A percentile compares a stretch with the other conserved stretches of the same genome.
Conservation (phyloP, 2,888 invertebrate genomes). For the Acleris sparsana region DNA sequence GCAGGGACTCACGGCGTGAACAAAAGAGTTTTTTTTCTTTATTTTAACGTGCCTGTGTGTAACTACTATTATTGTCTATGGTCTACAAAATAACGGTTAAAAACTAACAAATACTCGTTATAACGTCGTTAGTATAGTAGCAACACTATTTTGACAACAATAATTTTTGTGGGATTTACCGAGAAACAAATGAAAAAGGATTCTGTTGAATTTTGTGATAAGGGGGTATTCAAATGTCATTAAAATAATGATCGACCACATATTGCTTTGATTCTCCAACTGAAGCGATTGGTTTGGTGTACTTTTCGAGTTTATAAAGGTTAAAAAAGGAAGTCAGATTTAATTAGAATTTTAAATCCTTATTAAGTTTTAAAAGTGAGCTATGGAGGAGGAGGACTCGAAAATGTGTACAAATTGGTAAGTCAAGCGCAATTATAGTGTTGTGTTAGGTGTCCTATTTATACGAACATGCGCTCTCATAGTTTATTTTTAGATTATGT, state of each 20-base stretch:
- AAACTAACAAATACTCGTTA: constrained; percentile 4
- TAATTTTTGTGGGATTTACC: constrained; percentile 37
- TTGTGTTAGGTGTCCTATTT: constrained; percentile 74
- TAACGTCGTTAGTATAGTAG: constrained; percentile 19
- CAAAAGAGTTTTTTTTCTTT: no score
- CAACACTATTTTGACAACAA: constrained; percentile 38
- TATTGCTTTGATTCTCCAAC: neutral
- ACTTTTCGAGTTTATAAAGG: constrained; percentile 6
- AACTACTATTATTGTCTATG: constrained; percentile 6
- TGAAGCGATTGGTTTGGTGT: constrained; percentile 8
- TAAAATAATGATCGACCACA: constrained; percentile 1
- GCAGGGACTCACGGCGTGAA: no score
- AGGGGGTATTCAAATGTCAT: constrained; percentile 22
- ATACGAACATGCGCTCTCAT: constrained; percentile 62
- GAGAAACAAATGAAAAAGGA: constrained; percentile 34
- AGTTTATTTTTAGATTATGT: constrained; percentile 76
- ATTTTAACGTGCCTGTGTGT: no score
- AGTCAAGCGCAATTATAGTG: constrained; percentile 53
- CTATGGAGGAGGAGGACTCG: constrained; percentile 71
- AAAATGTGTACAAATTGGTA: constrained; percentile 81
- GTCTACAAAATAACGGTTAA: constrained; percentile 6
- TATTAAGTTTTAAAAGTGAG: constrained; percentile 11
- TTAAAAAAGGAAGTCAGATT: constrained; percentile 14
- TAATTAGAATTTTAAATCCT: constrained; percentile 29
- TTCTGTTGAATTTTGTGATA: constrained; percentile 23